phyloP scores from a whole-genome alignment of 2,797 vertebrate genomes.

The Agapornis canus region DNA sequence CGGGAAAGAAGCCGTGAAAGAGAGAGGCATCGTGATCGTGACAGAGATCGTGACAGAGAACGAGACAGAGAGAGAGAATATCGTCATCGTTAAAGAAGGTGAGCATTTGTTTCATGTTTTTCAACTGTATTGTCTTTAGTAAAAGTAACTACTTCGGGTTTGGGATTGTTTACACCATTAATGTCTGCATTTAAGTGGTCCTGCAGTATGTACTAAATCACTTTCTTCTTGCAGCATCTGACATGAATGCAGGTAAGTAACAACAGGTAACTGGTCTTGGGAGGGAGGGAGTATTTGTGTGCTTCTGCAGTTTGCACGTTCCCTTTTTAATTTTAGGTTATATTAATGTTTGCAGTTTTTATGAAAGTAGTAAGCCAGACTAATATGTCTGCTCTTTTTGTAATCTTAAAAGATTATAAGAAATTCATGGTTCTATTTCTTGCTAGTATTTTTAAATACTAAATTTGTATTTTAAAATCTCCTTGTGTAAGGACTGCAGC shows the following conservation, averaged over 20 bases:
- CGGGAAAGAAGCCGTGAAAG: conserved; percentile 95
- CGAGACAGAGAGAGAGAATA: conserved; percentile 95
- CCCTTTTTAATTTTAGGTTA: neutral
- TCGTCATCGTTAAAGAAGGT: conserved; percentile 92
- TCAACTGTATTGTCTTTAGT: neutral
- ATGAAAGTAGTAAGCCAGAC: neutral
- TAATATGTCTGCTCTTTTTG: conserved; percentile 9
- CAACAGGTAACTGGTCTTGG: conserved; percentile 57
- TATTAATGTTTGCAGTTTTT: conserved; percentile 5
- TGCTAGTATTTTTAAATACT: neutral
- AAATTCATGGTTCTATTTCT: neutral
- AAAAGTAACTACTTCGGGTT: conserved; percentile 26
- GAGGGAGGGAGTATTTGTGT: neutral
- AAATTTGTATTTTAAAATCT: neutral
- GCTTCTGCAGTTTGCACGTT: neutral
- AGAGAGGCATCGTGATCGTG: conserved; percentile 94
- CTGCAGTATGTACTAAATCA: conserved; percentile 57
- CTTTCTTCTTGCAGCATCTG: conserved; percentile 67
- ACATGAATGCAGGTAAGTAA: conserved; percentile 67
- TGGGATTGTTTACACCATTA: conserved; percentile 58
- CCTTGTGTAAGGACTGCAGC: neutral
- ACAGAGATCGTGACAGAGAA: conserved; percentile 92
- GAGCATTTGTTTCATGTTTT: conserved; percentile 64
- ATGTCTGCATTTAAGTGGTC: conserved; percentile 48
- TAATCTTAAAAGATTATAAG: neutral